Evolutionary conservation across 1,140 invertebrate species (phyloP).

Genomic region (Zeugodacus cucurbitae): DNA sequence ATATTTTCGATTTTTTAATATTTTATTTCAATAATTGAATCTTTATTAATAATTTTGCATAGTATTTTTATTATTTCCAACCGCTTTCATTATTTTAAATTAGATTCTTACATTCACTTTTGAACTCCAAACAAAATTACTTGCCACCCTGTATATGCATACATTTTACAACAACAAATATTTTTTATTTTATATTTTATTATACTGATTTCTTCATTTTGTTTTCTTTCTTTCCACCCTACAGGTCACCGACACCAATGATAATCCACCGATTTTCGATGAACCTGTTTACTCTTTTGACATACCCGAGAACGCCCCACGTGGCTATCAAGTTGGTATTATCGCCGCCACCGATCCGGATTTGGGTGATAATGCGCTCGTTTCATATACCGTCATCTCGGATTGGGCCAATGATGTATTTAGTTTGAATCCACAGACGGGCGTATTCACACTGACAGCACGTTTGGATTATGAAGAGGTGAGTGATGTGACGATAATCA

Average conservation of each 20-base stretch:
- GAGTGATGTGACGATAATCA: conserved; percentile 24
- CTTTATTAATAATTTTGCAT: no score
- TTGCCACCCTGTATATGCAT: no score
- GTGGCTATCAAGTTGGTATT: conserved; percentile 83
- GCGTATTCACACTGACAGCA: conserved; percentile 88
- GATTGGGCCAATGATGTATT: conserved; percentile 97
- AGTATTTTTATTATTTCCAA: background rate
- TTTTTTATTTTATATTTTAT: background rate
- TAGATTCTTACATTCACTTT: no score
- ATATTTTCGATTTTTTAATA: no score
- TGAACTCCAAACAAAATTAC: no score
- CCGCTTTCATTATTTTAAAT: no score
- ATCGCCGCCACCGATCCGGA: conserved; percentile 87
- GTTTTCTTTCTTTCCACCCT: conserved; percentile 49
- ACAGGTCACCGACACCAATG: conserved; percentile 92
- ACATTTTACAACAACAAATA: no score
- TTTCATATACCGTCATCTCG: conserved; percentile 88
- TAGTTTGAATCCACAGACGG: conserved; percentile 88
- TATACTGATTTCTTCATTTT: background rate
- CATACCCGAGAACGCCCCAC: conserved; percentile 83
- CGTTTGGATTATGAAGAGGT: conserved; percentile 94
- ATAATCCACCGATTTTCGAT: conserved; percentile 91
- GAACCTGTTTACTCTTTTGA: conserved; percentile 89
- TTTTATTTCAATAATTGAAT: no score
- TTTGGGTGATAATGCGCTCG: conserved; percentile 85